phyloP scores from a whole-genome alignment of 2,113 vertebrate species.

The Cyanocitta stelleri region DNA sequence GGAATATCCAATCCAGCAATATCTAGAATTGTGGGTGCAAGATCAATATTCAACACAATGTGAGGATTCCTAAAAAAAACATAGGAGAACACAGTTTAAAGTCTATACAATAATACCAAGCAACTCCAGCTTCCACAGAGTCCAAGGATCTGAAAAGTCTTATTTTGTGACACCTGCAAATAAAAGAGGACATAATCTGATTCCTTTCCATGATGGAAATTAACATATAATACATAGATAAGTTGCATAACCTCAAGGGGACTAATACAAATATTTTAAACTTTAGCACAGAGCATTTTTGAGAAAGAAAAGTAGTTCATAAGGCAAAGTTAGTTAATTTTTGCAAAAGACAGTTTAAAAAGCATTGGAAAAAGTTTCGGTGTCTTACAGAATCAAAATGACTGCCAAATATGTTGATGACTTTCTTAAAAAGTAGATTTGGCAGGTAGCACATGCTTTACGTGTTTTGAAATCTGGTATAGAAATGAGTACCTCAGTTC shows the following conservation, averaged over 20 bases:
- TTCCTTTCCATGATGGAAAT: not conserved
- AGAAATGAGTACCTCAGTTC: not conserved
- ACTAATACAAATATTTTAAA: not conserved
- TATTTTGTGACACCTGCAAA: not conserved
- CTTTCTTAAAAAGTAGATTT: not conserved
- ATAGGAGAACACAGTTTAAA: not conserved
- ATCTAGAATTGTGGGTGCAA: constrained; percentile 94
- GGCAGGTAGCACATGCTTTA: not conserved
- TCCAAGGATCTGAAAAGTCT: not conserved
- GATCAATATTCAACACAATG: constrained; percentile 91
- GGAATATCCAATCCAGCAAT: constrained; percentile 93
- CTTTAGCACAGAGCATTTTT: not conserved
- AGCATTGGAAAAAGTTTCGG: not conserved
- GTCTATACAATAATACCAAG: not conserved
- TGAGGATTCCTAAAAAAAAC: constrained; percentile 83
- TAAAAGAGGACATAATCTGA: not conserved
- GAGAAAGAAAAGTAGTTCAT: not conserved
- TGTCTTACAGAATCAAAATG: not conserved
- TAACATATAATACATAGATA: not conserved
- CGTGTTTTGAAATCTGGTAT: not conserved
- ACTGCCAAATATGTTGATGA: not conserved
- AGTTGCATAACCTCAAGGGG: not conserved
- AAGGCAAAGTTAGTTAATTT: not conserved
- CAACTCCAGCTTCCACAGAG: not conserved
- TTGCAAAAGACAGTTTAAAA: not conserved